Base-by-base conservation (phyloP, 2,113 vertebrate genomes). In the Lates calcarifer region DNA sequence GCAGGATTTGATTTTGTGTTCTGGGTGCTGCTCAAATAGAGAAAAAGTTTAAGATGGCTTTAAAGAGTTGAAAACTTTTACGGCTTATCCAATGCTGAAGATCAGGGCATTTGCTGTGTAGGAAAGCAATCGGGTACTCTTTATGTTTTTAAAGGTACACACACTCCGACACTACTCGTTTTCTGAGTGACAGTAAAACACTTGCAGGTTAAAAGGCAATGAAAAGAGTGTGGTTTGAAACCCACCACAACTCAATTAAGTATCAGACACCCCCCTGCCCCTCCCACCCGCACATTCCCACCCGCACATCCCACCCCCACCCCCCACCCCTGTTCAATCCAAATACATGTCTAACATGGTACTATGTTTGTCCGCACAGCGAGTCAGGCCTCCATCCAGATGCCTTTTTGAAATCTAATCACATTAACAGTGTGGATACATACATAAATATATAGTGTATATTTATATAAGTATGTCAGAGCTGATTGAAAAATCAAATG, bases 181-280 rank as follows among this genome's bases (percentile, higher is more conserved):
- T 76, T 88, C 72, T 66, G 80, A 89, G 73, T 60, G 80, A 89
- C 81, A 89, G 88, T 51, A 43, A 76, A 83, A 91, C 81, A 82
- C 85, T 87, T 81, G 89, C 84, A 90, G 83, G 79, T 81, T 86
- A 76, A 87, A 92, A 91, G 90, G 87, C 91, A 84, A 92, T 73
- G 79, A 77, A 6, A 84, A 64, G 84, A 81, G 77, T 18, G 22
- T 24, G 81, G 79, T 41, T 0, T 56, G 20, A 73, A 73, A 79
- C 10, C 31, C 15, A 18, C 61, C 65, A 71, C 55, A 22, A 58
- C 75, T 81, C 83, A 64, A 15, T 41, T 67, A 81, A 53, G 73
- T 69, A 77, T 70, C 29, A 79, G 74, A 45, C 60, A 6, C 31
- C 28, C 33, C 64, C 29, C 58, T n/a, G n/a, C n/a, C n/a, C n/a